Evolutionary conservation across 2,888 invertebrate genomes (phyloP).

Genomic region (Cantharis rustica): DNA sequence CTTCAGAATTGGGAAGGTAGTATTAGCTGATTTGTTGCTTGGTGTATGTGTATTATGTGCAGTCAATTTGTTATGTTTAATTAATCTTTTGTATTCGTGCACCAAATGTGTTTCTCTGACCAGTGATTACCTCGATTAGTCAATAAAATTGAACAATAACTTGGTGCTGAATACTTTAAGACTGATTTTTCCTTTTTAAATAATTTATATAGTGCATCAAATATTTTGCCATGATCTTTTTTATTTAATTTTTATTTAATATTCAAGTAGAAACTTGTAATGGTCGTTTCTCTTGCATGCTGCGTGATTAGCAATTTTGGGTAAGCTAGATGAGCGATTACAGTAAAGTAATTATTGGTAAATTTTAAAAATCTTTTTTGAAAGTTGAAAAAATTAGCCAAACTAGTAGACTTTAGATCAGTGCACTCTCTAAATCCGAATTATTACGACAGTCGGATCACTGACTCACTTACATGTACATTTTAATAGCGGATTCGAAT

Average conservation of each 20-base stretch:
- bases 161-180: neutral
- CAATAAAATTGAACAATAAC: neutral
- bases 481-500: neutral
- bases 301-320: constrained; percentile 61
- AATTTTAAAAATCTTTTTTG: neutral
- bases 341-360: neutral
- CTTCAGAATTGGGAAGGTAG: constrained; percentile 81
- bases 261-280: constrained; percentile 50
- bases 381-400: neutral
- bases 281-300: constrained; percentile 59
- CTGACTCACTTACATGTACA: neutral
- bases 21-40: constrained; percentile 74
- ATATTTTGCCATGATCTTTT: neutral
- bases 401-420: neutral
- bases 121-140: neutral
- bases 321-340: constrained; percentile 52
- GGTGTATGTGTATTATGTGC: constrained; percentile 70
- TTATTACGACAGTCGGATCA: neutral
- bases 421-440: neutral
- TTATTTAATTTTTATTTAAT: neutral
- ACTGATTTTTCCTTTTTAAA: constrained; percentile 1
- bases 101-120: constrained; percentile 38
- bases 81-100: constrained; percentile 64
- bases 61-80: constrained; percentile 67
- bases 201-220: constrained; percentile 1